Conservation (phyloP, 1,140 invertebrate species). For the Hycleus cichorii region DNA sequence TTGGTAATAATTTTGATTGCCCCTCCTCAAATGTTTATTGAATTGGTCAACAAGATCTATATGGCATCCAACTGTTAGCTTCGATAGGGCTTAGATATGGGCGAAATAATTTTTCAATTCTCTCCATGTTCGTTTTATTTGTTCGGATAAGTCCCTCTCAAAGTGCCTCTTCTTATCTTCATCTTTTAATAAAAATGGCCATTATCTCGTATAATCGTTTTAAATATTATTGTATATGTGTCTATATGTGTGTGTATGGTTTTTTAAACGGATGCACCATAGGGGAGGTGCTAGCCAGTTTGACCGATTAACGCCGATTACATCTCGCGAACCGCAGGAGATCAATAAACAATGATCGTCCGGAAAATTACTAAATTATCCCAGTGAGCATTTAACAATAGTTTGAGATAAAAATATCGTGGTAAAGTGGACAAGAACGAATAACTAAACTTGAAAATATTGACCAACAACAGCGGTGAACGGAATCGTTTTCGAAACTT, state of each 20-base stretch:
- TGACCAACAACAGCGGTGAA: too few relatives aligned
- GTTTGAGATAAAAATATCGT: constrained; percentile 21
- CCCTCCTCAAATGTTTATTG: too few relatives aligned
- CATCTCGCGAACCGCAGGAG: constrained; percentile 30
- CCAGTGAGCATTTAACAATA: constrained; percentile 27
- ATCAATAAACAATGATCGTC: constrained; percentile 35
- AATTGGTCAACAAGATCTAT: too few relatives aligned
- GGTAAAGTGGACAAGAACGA: constrained; percentile 20
- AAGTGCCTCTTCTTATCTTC: constrained; percentile 14
- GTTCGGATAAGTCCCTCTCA: background rate
- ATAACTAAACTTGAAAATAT: too few relatives aligned
- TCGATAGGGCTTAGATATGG: too few relatives aligned
- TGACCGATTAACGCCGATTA: constrained; percentile 34
- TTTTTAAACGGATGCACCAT: constrained; percentile 21
- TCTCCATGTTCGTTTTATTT: too few relatives aligned
- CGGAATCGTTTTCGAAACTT: too few relatives aligned
- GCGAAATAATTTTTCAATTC: too few relatives aligned
- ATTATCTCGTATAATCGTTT: constrained; percentile 20
- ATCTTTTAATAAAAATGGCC: constrained; percentile 21
- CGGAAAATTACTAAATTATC: constrained; percentile 34
- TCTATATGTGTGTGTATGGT: constrained; percentile 7
- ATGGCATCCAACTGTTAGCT: too few relatives aligned
- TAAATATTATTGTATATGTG: constrained; percentile 7
- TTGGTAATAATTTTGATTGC: too few relatives aligned
- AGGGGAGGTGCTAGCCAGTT: constrained; percentile 31